Conservation (phyloP, 2,888 invertebrate species). For the Ornithoptera priamus region DNA sequence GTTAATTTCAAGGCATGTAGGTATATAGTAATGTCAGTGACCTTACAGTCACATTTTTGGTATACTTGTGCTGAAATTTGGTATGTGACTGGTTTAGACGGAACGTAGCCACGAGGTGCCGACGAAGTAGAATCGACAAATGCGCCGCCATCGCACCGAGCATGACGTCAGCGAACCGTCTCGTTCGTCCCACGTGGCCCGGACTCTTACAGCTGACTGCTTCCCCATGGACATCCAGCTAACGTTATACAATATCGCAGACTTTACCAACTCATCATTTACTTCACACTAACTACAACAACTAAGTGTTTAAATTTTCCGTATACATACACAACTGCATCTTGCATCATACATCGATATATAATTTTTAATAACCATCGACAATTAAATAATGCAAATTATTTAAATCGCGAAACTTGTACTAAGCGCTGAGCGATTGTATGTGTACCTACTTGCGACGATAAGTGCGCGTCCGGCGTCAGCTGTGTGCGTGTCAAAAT, state of each 20-base stretch:
- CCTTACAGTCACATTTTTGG: constrained; percentile 62
- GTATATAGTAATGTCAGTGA: constrained; percentile 62
- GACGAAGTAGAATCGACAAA: constrained; percentile 39
- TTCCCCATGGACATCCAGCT: constrained; percentile 23
- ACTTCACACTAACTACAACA: neutral
- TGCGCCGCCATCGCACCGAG: constrained; percentile 42
- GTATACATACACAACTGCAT: neutral
- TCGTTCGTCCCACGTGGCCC: constrained; percentile 61
- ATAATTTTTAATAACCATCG: constrained; percentile 2
- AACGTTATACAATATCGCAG: constrained; percentile 14
- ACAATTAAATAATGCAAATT: constrained; percentile 24
- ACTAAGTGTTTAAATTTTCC: neutral
- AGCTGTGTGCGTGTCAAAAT: constrained; percentile 80
- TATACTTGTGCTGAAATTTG: constrained; percentile 67
- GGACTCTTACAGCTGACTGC: constrained; percentile 55
- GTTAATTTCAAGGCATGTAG: constrained; percentile 38
- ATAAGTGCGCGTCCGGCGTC: constrained; percentile 71
- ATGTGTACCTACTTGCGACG: constrained; percentile 49
- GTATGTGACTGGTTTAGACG: constrained; percentile 66
- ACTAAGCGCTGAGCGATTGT: constrained; percentile 41
- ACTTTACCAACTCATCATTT: neutral
- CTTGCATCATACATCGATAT: constrained; percentile 6
- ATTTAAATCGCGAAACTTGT: constrained; percentile 19
- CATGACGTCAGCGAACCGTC: constrained; percentile 55
- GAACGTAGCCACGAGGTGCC: constrained; percentile 43